Conservation (phyloP, 2,888 invertebrate genomes). For the Agriopis marginaria region DNA sequence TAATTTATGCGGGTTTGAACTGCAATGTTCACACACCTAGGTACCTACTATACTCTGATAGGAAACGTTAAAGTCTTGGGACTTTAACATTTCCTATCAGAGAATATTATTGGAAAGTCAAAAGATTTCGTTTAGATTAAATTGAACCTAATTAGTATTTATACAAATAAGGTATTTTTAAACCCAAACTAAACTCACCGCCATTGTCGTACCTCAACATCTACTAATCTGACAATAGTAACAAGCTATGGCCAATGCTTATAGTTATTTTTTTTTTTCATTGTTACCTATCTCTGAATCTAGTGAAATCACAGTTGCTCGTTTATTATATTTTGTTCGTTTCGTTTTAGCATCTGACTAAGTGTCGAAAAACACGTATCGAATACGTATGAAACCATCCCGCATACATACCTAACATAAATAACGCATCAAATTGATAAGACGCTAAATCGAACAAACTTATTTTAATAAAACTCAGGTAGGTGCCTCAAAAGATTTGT, state of each 20-base stretch:
- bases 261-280: too few species aligned
- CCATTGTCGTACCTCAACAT: neutral
- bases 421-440: conserved; percentile 30
- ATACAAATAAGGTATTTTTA: too few species aligned
- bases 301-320: conserved; percentile 1
- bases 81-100: neutral
- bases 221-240: neutral
- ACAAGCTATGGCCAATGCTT: too few species aligned
- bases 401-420: conserved; percentile 10
- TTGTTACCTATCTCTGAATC: neutral
- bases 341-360: neutral
- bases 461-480: conserved; percentile 30
- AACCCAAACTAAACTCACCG: neutral
- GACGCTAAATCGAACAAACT: conserved; percentile 26
- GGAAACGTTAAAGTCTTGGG: too few species aligned
- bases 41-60: too few species aligned
- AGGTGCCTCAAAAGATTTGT: conserved; percentile 26
- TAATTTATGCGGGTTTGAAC: conserved; percentile 6
- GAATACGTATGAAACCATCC: conserved; percentile 11
- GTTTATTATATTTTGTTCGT: neutral
- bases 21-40: conserved; percentile 9
- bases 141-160: neutral
- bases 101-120: neutral
- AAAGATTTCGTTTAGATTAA: neutral
- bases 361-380: conserved; percentile 22